A percentile compares a stretch with the other conserved stretches of the same genome.
Evolutionary conservation across 1,140 invertebrate genomes (phyloP).

Genomic region (Drosophila mojavensis): DNA sequence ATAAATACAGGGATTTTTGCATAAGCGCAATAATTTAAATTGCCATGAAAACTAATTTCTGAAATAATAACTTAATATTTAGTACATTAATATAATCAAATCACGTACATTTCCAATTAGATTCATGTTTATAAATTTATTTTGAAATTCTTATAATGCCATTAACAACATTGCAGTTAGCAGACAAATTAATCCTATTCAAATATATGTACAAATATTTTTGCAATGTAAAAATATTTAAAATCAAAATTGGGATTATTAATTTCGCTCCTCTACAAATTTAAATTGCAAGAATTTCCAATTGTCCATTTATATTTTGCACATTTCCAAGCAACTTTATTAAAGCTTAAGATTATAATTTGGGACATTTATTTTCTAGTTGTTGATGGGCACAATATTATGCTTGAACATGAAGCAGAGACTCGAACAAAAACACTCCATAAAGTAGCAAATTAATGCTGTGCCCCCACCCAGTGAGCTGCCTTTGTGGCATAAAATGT

Average conservation of each 20-base stretch:
- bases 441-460: constrained; percentile 52
- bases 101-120: no score
- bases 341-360: constrained; percentile 20
- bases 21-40: background rate
- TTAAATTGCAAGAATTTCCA: background rate
- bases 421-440: constrained; percentile 9
- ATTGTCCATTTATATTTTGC: background rate
- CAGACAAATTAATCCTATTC: no score
- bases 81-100: no score
- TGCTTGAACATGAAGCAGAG: constrained; percentile 51
- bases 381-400: constrained; percentile 41
- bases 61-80: no score
- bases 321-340: constrained; percentile 30
- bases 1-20: background rate
- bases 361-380: constrained; percentile 34
- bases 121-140: no score
- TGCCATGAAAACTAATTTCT: background rate
- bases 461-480: constrained; percentile 5
- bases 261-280: background rate
- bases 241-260: no score
- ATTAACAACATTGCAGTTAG: no score
- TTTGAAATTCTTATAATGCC: no score
- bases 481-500: constrained; percentile 37
- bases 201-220: no score
- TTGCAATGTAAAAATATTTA: no score